These are phyloP conservation scores for Brachionus koreanus DNA, from an alignment of 1,140 invertebrate genomes.

Conservation along the genomic window DNA sequence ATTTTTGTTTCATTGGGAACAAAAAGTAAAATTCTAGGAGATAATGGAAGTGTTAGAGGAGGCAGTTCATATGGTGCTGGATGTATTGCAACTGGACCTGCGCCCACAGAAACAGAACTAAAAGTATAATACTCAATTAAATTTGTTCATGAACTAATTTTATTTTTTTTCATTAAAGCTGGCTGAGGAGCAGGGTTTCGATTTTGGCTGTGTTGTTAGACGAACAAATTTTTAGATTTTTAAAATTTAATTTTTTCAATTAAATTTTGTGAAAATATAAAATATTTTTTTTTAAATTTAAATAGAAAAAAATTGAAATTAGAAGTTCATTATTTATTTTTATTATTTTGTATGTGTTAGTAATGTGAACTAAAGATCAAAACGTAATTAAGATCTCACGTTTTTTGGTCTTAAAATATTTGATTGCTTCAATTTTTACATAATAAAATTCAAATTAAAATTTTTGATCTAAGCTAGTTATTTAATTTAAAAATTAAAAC, in stretches of 20 bases:
- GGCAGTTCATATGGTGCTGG: constrained; percentile 13
- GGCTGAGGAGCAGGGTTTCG: not conserved
- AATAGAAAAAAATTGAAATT: too few relatives aligned
- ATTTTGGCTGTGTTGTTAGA: constrained; percentile 34
- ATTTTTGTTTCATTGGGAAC: constrained; percentile 28
- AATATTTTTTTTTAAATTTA: too few relatives aligned
- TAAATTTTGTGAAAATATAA: too few relatives aligned
- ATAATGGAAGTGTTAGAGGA: not conserved
- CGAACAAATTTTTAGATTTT: constrained; percentile 31
- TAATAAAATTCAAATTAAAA: too few relatives aligned
- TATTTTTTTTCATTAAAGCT: not conserved
- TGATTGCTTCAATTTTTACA: too few relatives aligned
- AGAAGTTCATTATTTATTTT: too few relatives aligned
- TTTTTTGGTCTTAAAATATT: too few relatives aligned
- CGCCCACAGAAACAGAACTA: not conserved
- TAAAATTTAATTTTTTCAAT: not conserved
- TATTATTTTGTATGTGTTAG: too few relatives aligned
- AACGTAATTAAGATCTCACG: too few relatives aligned
- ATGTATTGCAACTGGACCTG: not conserved
- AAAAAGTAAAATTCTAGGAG: constrained; percentile 7
- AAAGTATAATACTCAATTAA: not conserved
- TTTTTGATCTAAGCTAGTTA: too few relatives aligned
- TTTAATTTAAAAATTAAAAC: too few relatives aligned
- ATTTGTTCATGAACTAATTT: not conserved
- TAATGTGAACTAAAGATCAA: too few relatives aligned